Evolutionary conservation across 1,140 invertebrate species (phyloP).

Genomic region (Drosophila ananassae): DNA sequence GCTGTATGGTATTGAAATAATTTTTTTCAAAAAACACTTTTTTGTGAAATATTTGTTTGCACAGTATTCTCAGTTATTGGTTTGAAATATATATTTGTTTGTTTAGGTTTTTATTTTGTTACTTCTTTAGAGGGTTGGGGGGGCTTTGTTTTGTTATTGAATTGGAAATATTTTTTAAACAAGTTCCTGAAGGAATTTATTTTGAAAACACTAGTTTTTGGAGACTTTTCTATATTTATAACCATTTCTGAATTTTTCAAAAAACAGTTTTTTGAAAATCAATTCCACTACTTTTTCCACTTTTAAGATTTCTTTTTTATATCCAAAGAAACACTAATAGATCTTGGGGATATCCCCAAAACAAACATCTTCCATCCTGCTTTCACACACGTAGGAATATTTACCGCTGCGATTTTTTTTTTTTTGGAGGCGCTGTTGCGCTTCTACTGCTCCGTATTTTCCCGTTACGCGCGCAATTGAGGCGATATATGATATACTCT

Average conservation of each 20-base stretch:
- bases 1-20: slow-evolving; percentile 24
- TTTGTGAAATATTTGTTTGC: slow-evolving; percentile 35
- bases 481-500: slow-evolving; percentile 2
- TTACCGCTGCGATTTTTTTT: slow-evolving; percentile 36
- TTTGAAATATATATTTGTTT: slow-evolving; percentile 28
- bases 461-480: slow-evolving; percentile 52
- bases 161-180: neutral
- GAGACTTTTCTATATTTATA: no score
- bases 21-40: slow-evolving; percentile 38
- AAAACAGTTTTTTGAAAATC: neutral
- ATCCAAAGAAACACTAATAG: neutral
- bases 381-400: slow-evolving; percentile 24
- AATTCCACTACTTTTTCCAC: no score
- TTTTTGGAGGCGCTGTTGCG: slow-evolving; percentile 52
- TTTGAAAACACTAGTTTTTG: neutral
- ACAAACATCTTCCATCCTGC: slow-evolving; percentile 38
- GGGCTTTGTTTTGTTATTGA: neutral
- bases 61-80: slow-evolving; percentile 3
- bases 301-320: no score
- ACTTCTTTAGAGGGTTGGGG: neutral
- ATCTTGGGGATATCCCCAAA: slow-evolving; percentile 5
- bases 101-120: slow-evolving; percentile 6
- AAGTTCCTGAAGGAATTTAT: neutral
- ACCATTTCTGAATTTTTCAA: neutral
- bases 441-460: slow-evolving; percentile 44